phyloP scores from a whole-genome alignment of 2,888 invertebrate species.

The Alloscopus bannaensis region DNA sequence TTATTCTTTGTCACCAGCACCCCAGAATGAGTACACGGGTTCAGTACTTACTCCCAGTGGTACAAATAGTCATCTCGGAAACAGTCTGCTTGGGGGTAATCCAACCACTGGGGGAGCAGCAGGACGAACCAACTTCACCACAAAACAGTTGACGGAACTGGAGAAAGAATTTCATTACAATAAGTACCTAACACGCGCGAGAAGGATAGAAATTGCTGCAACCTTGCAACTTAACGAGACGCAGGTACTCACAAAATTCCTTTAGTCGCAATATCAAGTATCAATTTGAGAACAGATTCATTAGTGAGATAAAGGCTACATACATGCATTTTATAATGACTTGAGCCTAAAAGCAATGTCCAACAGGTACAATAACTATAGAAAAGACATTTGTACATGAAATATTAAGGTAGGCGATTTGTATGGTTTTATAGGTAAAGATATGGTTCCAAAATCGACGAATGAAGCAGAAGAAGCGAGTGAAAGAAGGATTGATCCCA shows the following conservation, averaged over 20 bases:
- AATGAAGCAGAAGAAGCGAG: slow-evolving; percentile 98
- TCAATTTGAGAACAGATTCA: too few relatives aligned
- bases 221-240: slow-evolving; percentile 97
- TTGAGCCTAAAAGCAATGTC: neutral
- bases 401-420: neutral
- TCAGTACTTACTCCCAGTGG: slow-evolving; percentile 66
- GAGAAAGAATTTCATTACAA: slow-evolving; percentile 99
- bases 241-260: slow-evolving; percentile 83
- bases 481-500: slow-evolving; percentile 92
- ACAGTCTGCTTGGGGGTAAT: slow-evolving; percentile 60
- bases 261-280: neutral
- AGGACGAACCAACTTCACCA: slow-evolving; percentile 98
- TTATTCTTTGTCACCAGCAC: slow-evolving; percentile 39
- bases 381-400: too few relatives aligned
- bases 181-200: slow-evolving; percentile 97
- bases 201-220: slow-evolving; percentile 98
- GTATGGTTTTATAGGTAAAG: slow-evolving; percentile 80
- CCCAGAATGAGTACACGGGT: slow-evolving; percentile 64
- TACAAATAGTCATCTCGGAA: slow-evolving; percentile 61
- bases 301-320: neutral
- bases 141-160: slow-evolving; percentile 98
- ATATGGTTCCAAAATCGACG: slow-evolving; percentile 99
- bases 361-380: slow-evolving; percentile 39
- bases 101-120: slow-evolving; percentile 76
- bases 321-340: neutral